Conservation (phyloP, 2,888 invertebrate species). For the Sphaeridia pumilis region DNA sequence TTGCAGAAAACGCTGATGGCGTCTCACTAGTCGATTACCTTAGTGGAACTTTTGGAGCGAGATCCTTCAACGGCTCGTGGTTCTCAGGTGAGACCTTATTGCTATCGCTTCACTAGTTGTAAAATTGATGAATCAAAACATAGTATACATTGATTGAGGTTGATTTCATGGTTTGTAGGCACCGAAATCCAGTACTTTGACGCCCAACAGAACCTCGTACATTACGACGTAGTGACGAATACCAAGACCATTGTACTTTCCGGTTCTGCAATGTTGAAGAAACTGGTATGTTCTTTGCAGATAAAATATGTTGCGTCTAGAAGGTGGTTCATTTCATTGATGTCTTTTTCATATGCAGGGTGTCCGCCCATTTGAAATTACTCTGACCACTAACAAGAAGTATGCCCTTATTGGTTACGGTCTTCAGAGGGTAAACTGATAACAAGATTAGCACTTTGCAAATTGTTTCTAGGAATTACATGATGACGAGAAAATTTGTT, state of each 20-base stretch:
- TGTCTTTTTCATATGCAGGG: background rate
- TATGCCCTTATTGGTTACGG: conserved; percentile 12
- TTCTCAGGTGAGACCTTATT: conserved; percentile 65
- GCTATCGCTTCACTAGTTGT: too few species aligned
- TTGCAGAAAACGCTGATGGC: conserved; percentile 28
- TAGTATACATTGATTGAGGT: too few species aligned
- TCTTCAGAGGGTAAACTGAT: conserved; percentile 7
- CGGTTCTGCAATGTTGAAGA: conserved; percentile 39
- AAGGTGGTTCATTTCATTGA: background rate
- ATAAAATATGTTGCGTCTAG: too few species aligned
- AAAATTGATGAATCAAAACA: too few species aligned
- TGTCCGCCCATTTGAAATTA: conserved; percentile 8
- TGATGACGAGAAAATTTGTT: too few species aligned
- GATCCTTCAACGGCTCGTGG: conserved; percentile 70
- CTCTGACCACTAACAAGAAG: conserved; percentile 3
- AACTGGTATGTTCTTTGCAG: conserved; percentile 13
- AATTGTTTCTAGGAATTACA: too few species aligned
- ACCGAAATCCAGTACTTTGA: conserved; percentile 54
- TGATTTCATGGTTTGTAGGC: too few species aligned
- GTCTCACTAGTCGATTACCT: conserved; percentile 61
- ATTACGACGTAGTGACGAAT: conserved; percentile 47
- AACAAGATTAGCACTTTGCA: background rate
- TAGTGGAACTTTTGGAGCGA: conserved; percentile 52
- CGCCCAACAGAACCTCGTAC: conserved; percentile 46
- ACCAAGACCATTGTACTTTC: conserved; percentile 41